Conservation (phyloP, 2,113 vertebrate species). For the Scopus umbretta region DNA sequence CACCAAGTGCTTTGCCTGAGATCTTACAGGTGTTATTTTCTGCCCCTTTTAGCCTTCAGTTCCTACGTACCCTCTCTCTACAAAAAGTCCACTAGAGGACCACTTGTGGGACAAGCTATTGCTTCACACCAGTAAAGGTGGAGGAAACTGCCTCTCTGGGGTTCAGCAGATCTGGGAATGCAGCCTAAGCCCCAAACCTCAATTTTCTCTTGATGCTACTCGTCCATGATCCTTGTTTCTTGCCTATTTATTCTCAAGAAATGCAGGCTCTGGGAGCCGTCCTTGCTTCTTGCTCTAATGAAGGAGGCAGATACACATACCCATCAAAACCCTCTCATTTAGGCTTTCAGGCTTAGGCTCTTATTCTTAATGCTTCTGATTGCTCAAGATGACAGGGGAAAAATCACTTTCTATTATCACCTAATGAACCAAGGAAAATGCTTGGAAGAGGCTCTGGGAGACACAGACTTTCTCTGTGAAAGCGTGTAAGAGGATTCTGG, state of each 20-base stretch:
- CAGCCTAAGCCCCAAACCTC: background rate
- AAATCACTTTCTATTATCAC: constrained; percentile 59
- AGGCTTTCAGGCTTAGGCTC: constrained; percentile 51
- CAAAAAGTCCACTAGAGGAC: background rate
- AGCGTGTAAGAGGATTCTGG: background rate
- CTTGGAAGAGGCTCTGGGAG: background rate
- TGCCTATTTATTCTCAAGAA: background rate
- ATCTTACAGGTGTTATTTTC: background rate
- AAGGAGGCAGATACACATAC: constrained; percentile 20
- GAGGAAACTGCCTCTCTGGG: background rate
- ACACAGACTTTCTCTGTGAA: background rate
- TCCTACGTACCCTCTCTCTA: background rate
- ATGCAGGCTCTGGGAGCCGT: background rate
- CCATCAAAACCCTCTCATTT: constrained; percentile 46
- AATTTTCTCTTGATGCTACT: background rate
- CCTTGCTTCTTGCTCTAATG: background rate
- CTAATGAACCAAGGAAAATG: constrained; percentile 51
- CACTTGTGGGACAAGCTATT: background rate
- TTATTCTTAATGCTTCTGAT: constrained; percentile 55
- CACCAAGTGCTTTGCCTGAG: background rate
- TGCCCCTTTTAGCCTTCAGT: background rate
- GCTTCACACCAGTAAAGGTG: background rate
- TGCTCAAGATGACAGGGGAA: constrained; percentile 39
- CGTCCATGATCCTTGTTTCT: background rate
- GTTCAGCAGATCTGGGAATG: background rate